Evolutionary conservation across 2,888 invertebrate genomes (phyloP).

Genomic region (Alentia gelatinosa): DNA sequence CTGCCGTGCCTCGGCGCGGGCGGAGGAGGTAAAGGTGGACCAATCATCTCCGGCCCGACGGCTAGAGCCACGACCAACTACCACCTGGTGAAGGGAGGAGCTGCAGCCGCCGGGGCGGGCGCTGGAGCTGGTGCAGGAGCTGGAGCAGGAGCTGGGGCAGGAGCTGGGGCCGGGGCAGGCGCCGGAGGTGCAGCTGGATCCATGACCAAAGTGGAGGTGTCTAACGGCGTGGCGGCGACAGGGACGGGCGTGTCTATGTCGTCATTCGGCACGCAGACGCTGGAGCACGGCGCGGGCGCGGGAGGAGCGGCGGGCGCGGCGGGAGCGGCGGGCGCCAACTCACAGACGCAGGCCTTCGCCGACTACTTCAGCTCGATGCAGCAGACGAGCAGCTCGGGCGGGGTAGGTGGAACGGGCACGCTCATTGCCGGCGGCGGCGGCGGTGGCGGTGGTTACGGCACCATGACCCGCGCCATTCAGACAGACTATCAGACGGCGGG

Average conservation of each 20-base stretch:
- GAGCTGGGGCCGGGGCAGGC: neutral
- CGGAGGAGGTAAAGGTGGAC: slow-evolving; percentile 51
- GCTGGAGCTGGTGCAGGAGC: neutral
- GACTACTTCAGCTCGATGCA: slow-evolving; percentile 31
- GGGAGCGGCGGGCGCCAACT: neutral
- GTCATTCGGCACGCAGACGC: slow-evolving; percentile 40
- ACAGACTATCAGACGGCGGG: slow-evolving; percentile 53
- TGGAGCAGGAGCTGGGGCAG: neutral
- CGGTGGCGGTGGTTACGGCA: slow-evolving; percentile 51
- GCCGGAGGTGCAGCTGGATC: neutral
- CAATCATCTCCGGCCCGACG: slow-evolving; percentile 65
- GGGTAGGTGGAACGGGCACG: neutral
- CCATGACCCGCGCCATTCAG: slow-evolving; percentile 59
- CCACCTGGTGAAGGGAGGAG: slow-evolving; percentile 41
- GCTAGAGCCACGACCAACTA: slow-evolving; percentile 65
- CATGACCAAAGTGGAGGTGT: slow-evolving; percentile 47
- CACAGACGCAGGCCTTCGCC: slow-evolving; percentile 37
- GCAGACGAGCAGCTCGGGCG: neutral
- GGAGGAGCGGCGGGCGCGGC: neutral
- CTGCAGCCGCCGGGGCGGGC: neutral
- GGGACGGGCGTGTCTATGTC: slow-evolving; percentile 1
- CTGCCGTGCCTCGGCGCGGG: slow-evolving; percentile 55
- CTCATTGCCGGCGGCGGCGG: slow-evolving; percentile 13
- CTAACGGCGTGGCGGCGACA: slow-evolving; percentile 62
- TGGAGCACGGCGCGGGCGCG: neutral